A percentile compares a stretch with the other conserved stretches of the same genome.
These are phyloP conservation scores for Entomobrya proxima DNA, from an alignment of 2,888 invertebrate genomes.

Conservation along the genomic window DNA sequence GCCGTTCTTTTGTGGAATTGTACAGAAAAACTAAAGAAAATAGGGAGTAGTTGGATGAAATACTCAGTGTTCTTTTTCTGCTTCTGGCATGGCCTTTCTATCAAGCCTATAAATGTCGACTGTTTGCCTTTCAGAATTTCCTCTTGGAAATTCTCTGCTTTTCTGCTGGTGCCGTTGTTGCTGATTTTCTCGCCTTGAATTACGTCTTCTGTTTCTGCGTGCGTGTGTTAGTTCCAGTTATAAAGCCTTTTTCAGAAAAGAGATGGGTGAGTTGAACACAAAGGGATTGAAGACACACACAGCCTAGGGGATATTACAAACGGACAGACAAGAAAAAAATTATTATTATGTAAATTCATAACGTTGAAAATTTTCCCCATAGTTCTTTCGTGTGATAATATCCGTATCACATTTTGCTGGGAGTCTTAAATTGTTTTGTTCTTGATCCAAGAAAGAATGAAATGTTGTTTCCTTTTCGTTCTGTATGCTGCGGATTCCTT, in stretches of 20 bases:
- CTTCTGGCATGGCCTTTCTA: not conserved
- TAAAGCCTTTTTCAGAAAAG: not conserved
- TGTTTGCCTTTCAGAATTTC: not conserved
- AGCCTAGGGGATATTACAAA: not conserved
- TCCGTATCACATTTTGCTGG: not conserved
- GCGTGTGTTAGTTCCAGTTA: not conserved
- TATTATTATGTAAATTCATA: not conserved
- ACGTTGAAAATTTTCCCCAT: no score
- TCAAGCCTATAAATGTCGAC: not conserved
- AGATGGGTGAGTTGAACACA: not conserved
- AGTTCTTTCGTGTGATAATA: not conserved
- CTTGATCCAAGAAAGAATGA: not conserved
- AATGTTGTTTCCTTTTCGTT: not conserved
- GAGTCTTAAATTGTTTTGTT: not conserved
- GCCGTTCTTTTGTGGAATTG: no score
- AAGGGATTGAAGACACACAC: not conserved
- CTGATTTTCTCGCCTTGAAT: not conserved
- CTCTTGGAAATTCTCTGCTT: not conserved
- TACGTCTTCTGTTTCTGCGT: not conserved
- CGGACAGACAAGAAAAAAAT: not conserved
- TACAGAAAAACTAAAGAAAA: no score
- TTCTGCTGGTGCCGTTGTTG: not conserved
- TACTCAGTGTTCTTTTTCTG: not conserved
- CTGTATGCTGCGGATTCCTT: not conserved
- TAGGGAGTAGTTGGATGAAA: not conserved